phyloP scores from a whole-genome alignment of 2,888 invertebrate species.

The Netelia inedita region DNA sequence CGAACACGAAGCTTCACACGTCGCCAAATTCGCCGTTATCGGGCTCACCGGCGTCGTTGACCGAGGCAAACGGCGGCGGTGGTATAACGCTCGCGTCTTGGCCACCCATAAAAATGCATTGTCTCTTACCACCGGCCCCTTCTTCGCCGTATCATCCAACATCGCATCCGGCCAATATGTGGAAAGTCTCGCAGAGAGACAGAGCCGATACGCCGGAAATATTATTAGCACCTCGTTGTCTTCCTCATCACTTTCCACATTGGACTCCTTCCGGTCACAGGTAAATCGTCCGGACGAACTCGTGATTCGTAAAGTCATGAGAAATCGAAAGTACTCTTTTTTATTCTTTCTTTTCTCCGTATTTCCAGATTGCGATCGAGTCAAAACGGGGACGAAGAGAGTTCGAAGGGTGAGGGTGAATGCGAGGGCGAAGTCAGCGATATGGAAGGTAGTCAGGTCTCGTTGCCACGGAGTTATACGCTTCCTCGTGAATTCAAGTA shows the following conservation, averaged over 20 bases:
- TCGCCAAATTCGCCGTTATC: conserved; percentile 80
- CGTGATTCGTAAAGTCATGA: conserved; percentile 12
- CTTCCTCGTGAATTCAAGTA: conserved; percentile 94
- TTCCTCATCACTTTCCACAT: conserved; percentile 81
- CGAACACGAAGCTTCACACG: conserved; percentile 86
- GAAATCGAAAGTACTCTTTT: neutral
- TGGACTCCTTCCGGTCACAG: conserved; percentile 81
- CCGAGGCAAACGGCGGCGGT: conserved; percentile 74
- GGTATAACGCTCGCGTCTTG: conserved; percentile 76
- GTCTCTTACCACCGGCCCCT: conserved; percentile 80
- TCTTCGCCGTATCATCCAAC: conserved; percentile 79
- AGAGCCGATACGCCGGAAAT: conserved; percentile 92
- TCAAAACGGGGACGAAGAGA: conserved; percentile 74
- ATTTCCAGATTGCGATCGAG: conserved; percentile 69
- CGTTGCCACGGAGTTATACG: conserved; percentile 94
- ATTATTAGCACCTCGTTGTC: conserved; percentile 89
- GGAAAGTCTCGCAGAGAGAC: conserved; percentile 84
- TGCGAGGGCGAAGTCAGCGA: conserved; percentile 82
- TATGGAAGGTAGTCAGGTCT: conserved; percentile 88
- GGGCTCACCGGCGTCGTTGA: conserved; percentile 72
- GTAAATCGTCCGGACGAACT: conserved; percentile 70
- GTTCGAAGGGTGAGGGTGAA: conserved; percentile 77
- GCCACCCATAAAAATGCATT: conserved; percentile 84
- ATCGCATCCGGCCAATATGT: conserved; percentile 79
- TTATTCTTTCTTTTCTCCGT: neutral